Conservation (phyloP, 2,113 vertebrate genomes). For the Trichechus manatus region DNA sequence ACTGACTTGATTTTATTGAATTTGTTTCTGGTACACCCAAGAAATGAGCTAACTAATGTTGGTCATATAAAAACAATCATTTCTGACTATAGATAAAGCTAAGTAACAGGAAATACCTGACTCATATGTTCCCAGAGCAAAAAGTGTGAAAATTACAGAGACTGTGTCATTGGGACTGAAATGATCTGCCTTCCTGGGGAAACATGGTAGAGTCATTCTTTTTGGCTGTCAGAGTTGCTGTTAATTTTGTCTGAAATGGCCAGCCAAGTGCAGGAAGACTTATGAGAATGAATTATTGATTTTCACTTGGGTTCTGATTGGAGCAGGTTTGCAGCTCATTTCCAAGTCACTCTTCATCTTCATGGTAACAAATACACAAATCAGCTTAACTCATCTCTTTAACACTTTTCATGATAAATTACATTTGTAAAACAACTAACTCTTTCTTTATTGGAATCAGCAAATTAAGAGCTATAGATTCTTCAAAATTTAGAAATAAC, state of each 20-base stretch:
- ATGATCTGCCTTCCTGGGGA: background rate
- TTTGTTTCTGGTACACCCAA: background rate
- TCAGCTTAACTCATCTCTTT: constrained; percentile 73
- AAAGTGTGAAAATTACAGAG: background rate
- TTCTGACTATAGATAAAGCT: background rate
- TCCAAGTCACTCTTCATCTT: constrained; percentile 75
- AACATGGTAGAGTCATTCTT: constrained; percentile 31
- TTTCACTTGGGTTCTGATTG: constrained; percentile 83
- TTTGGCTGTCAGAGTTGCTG: constrained; percentile 59
- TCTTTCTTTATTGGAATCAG: constrained; percentile 36
- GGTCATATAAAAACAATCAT: background rate
- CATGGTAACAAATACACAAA: constrained; percentile 74
- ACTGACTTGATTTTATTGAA: background rate
- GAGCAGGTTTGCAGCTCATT: constrained; percentile 79
- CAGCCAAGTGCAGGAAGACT: constrained; percentile 78
- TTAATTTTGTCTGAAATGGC: constrained; percentile 83
- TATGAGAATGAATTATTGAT: constrained; percentile 86
- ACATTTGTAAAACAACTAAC: constrained; percentile 60
- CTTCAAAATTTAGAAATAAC: constrained; percentile 43
- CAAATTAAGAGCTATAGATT: constrained; percentile 41
- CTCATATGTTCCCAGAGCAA: constrained; percentile 18
- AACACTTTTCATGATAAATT: constrained; percentile 62
- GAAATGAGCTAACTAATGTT: background rate
- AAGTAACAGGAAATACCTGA: constrained; percentile 39
- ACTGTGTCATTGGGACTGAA: constrained; percentile 21